A percentile compares a stretch with the other conserved stretches of the same genome.
These are phyloP conservation scores for Emberiza fucata DNA, from an alignment of 2,113 vertebrate species.

Conservation along the genomic window DNA sequence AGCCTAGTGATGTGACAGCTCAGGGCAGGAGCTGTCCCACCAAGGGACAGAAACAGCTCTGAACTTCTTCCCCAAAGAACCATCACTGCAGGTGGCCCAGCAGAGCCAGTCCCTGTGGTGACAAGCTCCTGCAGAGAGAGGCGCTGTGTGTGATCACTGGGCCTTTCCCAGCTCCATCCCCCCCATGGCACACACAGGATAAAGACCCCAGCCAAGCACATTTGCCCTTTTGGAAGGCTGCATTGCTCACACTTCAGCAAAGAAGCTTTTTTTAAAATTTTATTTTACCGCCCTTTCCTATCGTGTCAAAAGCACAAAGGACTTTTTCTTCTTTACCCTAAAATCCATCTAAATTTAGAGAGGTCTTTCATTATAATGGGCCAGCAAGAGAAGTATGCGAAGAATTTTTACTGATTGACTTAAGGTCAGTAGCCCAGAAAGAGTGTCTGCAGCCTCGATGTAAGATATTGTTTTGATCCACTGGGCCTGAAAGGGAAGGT, in stretches of 20 bases:
- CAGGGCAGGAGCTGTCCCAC: background rate
- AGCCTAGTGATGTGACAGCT: rapidly evolving
- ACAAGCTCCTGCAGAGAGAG: no score
- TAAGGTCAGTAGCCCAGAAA: constrained; percentile 9
- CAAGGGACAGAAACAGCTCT: rapidly evolving
- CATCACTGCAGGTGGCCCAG: background rate
- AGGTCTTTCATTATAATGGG: background rate
- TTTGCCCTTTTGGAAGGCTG: background rate
- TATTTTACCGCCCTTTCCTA: background rate
- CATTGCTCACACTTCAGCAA: background rate
- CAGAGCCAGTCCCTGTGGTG: background rate
- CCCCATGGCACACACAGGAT: rapidly evolving
- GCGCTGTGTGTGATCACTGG: rapidly evolving
- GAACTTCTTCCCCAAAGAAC: background rate
- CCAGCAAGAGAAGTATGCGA: background rate
- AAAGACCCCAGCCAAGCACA: rapidly evolving
- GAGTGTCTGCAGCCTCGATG: background rate
- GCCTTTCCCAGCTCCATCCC: background rate
- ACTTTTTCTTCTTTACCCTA: constrained; percentile 13
- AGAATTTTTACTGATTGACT: constrained; percentile 38
- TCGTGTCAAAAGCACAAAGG: background rate
- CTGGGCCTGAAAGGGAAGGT: background rate
- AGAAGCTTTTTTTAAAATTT: background rate
- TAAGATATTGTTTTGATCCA: constrained; percentile 7
- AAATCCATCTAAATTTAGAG: constrained; percentile 36